Evolutionary conservation across 2,113 vertebrate genomes (phyloP).

Genomic region (Ascaphus truei): DNA sequence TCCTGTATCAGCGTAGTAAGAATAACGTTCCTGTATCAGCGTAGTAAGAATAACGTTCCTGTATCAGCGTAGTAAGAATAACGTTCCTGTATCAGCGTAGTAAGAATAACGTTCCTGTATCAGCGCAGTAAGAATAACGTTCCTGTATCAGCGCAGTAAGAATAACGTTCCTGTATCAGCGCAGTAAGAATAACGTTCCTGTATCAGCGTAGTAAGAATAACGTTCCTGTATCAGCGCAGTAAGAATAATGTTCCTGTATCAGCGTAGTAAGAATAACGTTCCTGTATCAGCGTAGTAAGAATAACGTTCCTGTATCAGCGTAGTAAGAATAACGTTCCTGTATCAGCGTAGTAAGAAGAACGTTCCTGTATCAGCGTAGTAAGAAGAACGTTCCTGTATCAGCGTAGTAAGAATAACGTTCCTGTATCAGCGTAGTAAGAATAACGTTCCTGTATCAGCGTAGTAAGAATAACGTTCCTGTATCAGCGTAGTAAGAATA

Average conservation of each 20-base stretch:
- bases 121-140: background rate
- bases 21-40: too few relatives aligned
- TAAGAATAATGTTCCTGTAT: too few relatives aligned
- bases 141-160: too few relatives aligned
- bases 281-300: background rate
- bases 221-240: background rate
- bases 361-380: background rate
- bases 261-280: background rate
- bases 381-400: background rate
- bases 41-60: background rate
- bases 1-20: background rate
- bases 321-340: background rate
- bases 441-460: background rate
- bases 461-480: background rate
- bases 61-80: background rate
- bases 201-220: too few relatives aligned
- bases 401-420: background rate
- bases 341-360: background rate
- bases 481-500: too few relatives aligned
- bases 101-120: background rate
- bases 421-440: too few relatives aligned
- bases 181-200: background rate
- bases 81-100: too few relatives aligned
- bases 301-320: too few relatives aligned
- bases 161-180: background rate